Base-by-base conservation (phyloP, 2,888 invertebrate species). In the Agonum fuliginosum region DNA sequence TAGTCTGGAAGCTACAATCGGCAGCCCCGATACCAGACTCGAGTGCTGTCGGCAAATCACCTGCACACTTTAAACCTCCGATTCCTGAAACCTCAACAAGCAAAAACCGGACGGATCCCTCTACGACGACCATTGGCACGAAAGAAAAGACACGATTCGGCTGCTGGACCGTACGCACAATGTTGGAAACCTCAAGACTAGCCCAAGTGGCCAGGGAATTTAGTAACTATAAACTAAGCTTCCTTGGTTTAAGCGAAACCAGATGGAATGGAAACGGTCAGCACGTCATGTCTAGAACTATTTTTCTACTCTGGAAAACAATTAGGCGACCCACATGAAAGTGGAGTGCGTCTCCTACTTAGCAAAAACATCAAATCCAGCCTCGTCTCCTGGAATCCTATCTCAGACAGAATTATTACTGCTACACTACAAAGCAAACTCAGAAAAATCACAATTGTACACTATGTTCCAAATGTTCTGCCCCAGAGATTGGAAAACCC, bases 311-410 rank as follows among this genome's bases (percentile, higher is more conserved):
- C 5, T 37, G 67, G 67, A 3, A 67, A 67, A 41, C 14, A 6
- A 12, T 2, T 19, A 37, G 14, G 1, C 2, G 17, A 34, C 4
- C 2, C 10, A 12, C 30, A 34, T n/a, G 37, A n/a, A 4, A 34
- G 67, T 34, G 67, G 67, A 14, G 67, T 67, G n/a, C 34, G 67
- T 6, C 14, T 67, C 10, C 41, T 67, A 10, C 1, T 67, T 2
- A 30, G n/a, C 19, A 34, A 67, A 67, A 19, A 19, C 10, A 5
- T 17, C 2, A 67, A 67, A 12, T n/a, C 14, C 12, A 24, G 73
- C 10, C 43, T 79, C 14, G 3, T 78, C 2, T 65, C 65, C 2
- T 79, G 69, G 74, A 58, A 69, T 27, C 70, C 79, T 5, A 22
- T 58, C 19, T 22, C 58, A 22, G 58, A 58, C 12, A 58, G 58